phyloP scores from a whole-genome alignment of 2,888 invertebrate species.

The Pristionchus entomophagus region DNA sequence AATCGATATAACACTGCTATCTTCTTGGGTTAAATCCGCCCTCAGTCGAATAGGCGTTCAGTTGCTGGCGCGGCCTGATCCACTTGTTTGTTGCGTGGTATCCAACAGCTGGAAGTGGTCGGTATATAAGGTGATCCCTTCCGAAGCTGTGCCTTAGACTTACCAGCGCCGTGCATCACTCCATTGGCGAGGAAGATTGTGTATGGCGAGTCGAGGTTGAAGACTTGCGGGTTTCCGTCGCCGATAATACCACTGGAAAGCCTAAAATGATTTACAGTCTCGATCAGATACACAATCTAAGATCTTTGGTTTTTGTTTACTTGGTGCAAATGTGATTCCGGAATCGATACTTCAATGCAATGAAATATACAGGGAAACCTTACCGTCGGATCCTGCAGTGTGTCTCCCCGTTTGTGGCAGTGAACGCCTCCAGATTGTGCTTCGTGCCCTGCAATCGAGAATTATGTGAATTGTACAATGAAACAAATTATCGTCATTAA shows the following conservation, averaged over 20 bases:
- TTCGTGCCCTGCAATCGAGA: slow-evolving; percentile 13
- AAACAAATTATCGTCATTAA: no score
- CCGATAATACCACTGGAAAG: slow-evolving; percentile 15
- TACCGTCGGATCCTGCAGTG: slow-evolving; percentile 42
- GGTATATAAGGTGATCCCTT: no score
- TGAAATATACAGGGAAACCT: not conserved
- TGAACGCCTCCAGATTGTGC: slow-evolving; percentile 13
- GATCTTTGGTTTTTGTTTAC: not conserved
- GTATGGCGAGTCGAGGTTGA: slow-evolving; percentile 44
- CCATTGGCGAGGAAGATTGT: slow-evolving; percentile 37
- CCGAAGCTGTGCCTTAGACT: no score
- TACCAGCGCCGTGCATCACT: slow-evolving; percentile 4
- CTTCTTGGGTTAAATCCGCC: no score
- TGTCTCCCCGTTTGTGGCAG: slow-evolving; percentile 23
- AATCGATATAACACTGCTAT: no score
- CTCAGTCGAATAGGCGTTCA: slow-evolving; percentile 43
- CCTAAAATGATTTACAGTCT: no score
- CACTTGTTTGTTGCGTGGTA: slow-evolving; percentile 49
- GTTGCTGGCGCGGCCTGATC: slow-evolving; percentile 50
- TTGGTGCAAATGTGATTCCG: no score
- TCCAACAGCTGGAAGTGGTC: slow-evolving; percentile 47
- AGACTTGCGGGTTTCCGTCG: slow-evolving; percentile 22
- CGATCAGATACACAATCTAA: no score
- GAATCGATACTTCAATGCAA: no score
- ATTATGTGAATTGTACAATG: no score